A percentile compares a stretch with the other conserved stretches of the same genome.
These are phyloP conservation scores for Apogon hyalosoma DNA, from an alignment of 2,797 vertebrate species.

Conservation along the genomic window DNA sequence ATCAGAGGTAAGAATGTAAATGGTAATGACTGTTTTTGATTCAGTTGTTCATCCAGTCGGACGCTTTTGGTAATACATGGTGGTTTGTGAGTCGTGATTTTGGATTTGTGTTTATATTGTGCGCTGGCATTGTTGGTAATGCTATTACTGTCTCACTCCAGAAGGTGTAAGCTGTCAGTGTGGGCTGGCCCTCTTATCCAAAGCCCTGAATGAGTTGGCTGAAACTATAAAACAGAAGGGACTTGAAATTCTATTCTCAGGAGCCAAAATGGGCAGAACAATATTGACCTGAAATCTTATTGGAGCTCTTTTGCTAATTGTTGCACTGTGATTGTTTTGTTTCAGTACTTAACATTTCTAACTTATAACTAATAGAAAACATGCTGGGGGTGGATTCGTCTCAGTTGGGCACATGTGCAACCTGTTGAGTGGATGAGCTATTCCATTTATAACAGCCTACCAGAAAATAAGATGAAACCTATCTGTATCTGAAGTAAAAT, in stretches of 20 bases:
- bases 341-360: background rate
- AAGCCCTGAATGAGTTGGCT: slow-evolving; percentile 62
- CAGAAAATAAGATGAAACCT: slow-evolving; percentile 25
- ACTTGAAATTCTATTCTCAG: slow-evolving; percentile 43
- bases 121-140: slow-evolving; percentile 43
- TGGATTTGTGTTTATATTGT: slow-evolving; percentile 55
- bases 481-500: slow-evolving; percentile 5
- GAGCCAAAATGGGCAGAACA: slow-evolving; percentile 35
- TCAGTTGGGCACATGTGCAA: background rate
- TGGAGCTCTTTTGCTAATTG: slow-evolving; percentile 30
- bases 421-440: background rate
- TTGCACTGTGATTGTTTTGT: slow-evolving; percentile 7
- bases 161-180: slow-evolving; percentile 72
- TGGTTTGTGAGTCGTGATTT: slow-evolving; percentile 26
- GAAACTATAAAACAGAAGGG: slow-evolving; percentile 61
- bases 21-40: slow-evolving; percentile 51
- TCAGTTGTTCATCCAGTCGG: background rate
- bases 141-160: slow-evolving; percentile 64
- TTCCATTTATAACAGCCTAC: background rate
- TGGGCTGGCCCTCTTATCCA: slow-evolving; percentile 55
- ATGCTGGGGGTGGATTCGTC: background rate
- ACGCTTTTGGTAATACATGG: background rate
- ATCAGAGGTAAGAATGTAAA: slow-evolving; percentile 1
- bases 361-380: background rate
- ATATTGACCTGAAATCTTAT: slow-evolving; percentile 36